A percentile compares a stretch with the other conserved stretches of the same genome.
Conservation (phyloP, 2,888 invertebrate genomes). For the Microplitis deprimator region DNA sequence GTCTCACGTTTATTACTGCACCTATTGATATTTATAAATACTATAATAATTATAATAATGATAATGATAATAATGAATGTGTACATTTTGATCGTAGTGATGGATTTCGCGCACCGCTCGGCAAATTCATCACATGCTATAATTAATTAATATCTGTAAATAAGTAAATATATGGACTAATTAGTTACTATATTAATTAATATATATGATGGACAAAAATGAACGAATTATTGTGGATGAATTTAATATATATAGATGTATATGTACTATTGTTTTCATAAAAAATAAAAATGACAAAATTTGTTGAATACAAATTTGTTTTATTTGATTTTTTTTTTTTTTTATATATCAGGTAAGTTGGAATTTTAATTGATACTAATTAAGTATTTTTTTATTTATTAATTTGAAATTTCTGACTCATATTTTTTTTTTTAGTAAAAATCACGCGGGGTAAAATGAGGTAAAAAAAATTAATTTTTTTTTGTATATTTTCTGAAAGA, state of each 20-base stretch:
- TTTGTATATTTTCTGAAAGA: too few relatives aligned
- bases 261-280: constrained; percentile 11
- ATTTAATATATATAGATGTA: constrained; percentile 1
- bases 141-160: neutral
- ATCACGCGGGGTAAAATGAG: too few relatives aligned
- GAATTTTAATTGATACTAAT: neutral
- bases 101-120: neutral
- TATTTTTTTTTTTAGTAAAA: too few relatives aligned
- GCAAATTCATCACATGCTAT: neutral
- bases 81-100: neutral
- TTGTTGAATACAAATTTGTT: neutral
- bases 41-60: neutral
- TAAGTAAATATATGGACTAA: neutral
- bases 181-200: constrained; percentile 4
- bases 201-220: constrained; percentile 15
- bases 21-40: neutral
- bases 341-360: neutral
- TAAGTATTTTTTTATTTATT: too few relatives aligned
- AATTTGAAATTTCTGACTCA: too few relatives aligned
- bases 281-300: constrained; percentile 2
- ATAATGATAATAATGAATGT: neutral
- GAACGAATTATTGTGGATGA: constrained; percentile 31
- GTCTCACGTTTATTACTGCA: neutral
- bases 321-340: neutral
- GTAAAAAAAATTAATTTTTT: too few relatives aligned